Evolutionary conservation across 2,113 vertebrate species (phyloP), one percentile per base, ranked within the genome.

Genomic region (Pteropus alecto): DNA sequence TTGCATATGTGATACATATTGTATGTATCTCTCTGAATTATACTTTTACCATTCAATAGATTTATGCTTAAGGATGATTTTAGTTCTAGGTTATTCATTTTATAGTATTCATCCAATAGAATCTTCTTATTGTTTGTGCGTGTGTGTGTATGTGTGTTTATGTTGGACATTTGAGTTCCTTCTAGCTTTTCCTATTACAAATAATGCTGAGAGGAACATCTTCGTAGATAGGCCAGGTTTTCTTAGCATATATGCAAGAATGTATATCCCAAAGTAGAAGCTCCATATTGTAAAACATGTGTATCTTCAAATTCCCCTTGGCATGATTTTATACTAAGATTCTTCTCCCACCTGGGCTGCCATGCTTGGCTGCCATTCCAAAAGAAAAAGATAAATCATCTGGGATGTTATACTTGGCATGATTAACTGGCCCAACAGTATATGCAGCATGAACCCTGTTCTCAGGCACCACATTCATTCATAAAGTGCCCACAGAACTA

Each of bases 221-320:
- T 51, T 94, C 82, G 96, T 76, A 95, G 1, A 73, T n/a, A 19
- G 7, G 28, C 26, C 10, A 76, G 24, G 46, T 58, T 87, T 82
- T 65, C 21, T 87, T 60, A 48, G 24, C 9, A 48, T 48, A 33
- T 54, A 61, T 28, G 26, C 24, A 90, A 61, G 7, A 78, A 73
- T 38, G 13, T 78, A 65, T 60, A 81, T 60, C 8, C 54, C 8
- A 24, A 74, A 41, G 48, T 68, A n/a, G 54, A 86, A 73, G 54
- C 30, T 0, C 9, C 86, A 1, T 92, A 46, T 83, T 48, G 9
- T 70, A 43, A 10, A 7, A 1, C 6, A 35, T 22, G 3, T 67
- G 11, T 35, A 73, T 91, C 74, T 93, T 97, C 67, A 96, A 35
- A 96, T 7, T 95, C 4, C 58, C 9, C 67, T 88, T 93, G 82